A percentile compares a stretch with the other conserved stretches of the same genome.
phyloP scores from a whole-genome alignment of 2,888 invertebrate species.

The Drosophila eohydei region DNA sequence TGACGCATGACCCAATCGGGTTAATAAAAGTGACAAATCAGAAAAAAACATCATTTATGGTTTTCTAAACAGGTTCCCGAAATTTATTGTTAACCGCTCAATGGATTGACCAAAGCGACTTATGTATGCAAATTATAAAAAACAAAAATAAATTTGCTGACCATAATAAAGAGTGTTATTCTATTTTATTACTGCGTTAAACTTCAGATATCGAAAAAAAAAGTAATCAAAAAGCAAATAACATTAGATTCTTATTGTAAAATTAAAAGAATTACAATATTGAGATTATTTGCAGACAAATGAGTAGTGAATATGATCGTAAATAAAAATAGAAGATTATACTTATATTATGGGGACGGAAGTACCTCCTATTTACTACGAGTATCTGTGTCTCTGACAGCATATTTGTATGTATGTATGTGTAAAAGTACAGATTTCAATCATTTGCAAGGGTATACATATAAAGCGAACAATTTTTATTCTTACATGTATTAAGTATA shows the following conservation, averaged over 20 bases:
- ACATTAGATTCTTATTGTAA: neutral
- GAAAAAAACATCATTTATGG: too few relatives aligned
- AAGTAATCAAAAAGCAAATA: too few relatives aligned
- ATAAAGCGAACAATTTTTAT: slow-evolving; percentile 18
- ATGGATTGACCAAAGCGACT: too few relatives aligned
- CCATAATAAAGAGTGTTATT: too few relatives aligned
- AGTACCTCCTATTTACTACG: slow-evolving; percentile 56
- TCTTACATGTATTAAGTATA: slow-evolving; percentile 39
- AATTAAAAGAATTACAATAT: neutral
- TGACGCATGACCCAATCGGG: too few relatives aligned
- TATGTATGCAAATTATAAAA: too few relatives aligned
- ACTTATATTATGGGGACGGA: slow-evolving; percentile 66
- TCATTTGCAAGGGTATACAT: slow-evolving; percentile 35
- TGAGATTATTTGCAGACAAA: neutral
- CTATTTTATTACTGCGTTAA: too few relatives aligned
- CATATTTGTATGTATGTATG: neutral
- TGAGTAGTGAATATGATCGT: slow-evolving; percentile 7
- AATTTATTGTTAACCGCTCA: too few relatives aligned
- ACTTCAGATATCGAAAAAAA: too few relatives aligned
- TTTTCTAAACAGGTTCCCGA: too few relatives aligned
- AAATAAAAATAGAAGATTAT: slow-evolving; percentile 26
- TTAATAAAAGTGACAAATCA: too few relatives aligned
- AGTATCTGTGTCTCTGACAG: slow-evolving; percentile 13
- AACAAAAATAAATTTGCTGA: too few relatives aligned
- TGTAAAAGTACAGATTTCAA: neutral